phyloP scores from a whole-genome alignment of 2,888 invertebrate species.

The Xanthia icteritia region DNA sequence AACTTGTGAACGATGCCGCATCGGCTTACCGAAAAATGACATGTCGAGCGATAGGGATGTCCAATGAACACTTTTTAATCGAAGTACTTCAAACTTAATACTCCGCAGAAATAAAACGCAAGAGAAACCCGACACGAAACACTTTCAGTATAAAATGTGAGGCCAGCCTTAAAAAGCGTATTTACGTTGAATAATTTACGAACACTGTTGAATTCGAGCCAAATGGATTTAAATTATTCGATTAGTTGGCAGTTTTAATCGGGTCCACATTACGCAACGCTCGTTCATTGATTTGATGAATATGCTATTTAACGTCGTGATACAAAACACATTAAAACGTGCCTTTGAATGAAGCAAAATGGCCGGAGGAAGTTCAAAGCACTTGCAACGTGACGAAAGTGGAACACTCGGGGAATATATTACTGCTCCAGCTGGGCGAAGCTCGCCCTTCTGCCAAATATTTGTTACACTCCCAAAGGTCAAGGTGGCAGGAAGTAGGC shows the following conservation, averaged over 20 bases:
- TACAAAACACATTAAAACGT: slow-evolving; percentile 35
- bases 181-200: slow-evolving; percentile 57
- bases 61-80: slow-evolving; percentile 45
- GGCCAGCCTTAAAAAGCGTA: slow-evolving; percentile 41
- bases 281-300: slow-evolving; percentile 63
- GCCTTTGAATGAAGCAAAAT: slow-evolving; percentile 44
- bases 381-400: slow-evolving; percentile 57
- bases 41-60: slow-evolving; percentile 59
- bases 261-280: slow-evolving; percentile 54
- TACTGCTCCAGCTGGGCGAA: slow-evolving; percentile 57
- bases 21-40: slow-evolving; percentile 68
- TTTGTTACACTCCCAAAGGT: slow-evolving; percentile 60
- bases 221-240: slow-evolving; percentile 64
- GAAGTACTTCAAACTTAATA: slow-evolving; percentile 47
- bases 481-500: slow-evolving; percentile 62
- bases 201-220: slow-evolving; percentile 55
- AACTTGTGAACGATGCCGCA: slow-evolving; percentile 59
- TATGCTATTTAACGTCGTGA: slow-evolving; percentile 50
- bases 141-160: slow-evolving; percentile 37
- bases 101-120: slow-evolving; percentile 44
- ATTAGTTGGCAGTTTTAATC: slow-evolving; percentile 64
- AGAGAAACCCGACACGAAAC: slow-evolving; percentile 27
- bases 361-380: slow-evolving; percentile 42
- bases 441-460: slow-evolving; percentile 65
- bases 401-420: slow-evolving; percentile 61